Base-by-base conservation (phyloP, 2,888 invertebrate genomes). In the Trissolcus brochymenae region DNA sequence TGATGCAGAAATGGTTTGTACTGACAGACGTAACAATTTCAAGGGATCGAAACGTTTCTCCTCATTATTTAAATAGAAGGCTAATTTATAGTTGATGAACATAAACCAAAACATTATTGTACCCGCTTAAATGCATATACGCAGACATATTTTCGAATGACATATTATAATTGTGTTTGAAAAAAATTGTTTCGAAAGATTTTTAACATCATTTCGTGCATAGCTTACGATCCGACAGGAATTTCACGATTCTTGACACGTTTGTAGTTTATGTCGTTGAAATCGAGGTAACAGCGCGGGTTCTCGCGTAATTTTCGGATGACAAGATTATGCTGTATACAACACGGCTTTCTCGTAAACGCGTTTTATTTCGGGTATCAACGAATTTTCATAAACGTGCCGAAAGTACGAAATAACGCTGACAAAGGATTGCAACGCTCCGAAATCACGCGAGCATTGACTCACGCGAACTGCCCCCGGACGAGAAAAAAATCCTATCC, bases 321-420 rank as follows among this genome's bases (percentile, higher is more conserved):
- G 79, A 79, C 79, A 75, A 76, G 73, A 76, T 79, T 76, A 76
- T 73, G 70, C 79, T 65, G 76, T 76, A 76, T 76, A 76, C 73
- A 75, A 79, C 73, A 66, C 61, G 61, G 72, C 62, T 56, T 57
- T 46, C 65, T 64, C 73, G 70, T 76, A 75, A 75, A 79, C 76
- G 76, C 67, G 70, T 79, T 79, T 78, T 66, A 71, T 75, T 71
- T 51, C 17, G 68, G 67, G 61, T 67, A 67, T 75, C 56, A 56
- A 62, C 64, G 65, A 74, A 74, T 74, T 74, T 78, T 78, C 70
- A 78, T 75, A 75, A 76, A 73, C 77, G 77, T 77, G 68, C 67
- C 68, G 56, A 72, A 72, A 68, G 77, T 77, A 73, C 60, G 54
- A 53, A 64, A 59, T 60, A 71, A 67, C 41, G 64, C 50, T 62